These are phyloP conservation scores for Strix occidentalis DNA, from an alignment of 2,797 vertebrate genomes.

Conservation along the genomic window DNA sequence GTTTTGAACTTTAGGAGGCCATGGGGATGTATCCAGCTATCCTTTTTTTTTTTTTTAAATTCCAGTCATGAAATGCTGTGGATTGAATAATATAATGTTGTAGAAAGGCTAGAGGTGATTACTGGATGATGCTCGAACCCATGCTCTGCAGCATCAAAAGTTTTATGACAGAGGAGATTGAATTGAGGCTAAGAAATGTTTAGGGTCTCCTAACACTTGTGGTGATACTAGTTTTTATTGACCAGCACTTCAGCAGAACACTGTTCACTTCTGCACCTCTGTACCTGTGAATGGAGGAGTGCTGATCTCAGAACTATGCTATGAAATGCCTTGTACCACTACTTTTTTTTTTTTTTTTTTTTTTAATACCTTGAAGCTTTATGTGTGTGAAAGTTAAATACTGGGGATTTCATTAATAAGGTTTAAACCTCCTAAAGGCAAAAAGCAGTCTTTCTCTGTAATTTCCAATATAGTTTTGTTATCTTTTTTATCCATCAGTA, in stretches of 20 bases:
- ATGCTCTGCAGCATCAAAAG: not conserved
- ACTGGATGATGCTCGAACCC: not conserved
- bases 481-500: not conserved
- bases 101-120: not conserved
- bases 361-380: not conserved
- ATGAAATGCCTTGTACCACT: not conserved
- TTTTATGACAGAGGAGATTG: not conserved
- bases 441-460: not conserved
- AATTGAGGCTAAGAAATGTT: not conserved
- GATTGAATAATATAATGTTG: not conserved
- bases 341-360: too few relatives aligned
- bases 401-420: not conserved
- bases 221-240: not conserved
- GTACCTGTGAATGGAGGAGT: not conserved
- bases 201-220: rapidly evolving
- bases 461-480: not conserved
- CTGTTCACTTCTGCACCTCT: not conserved
- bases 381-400: not conserved
- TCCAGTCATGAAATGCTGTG: not conserved
- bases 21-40: not conserved
- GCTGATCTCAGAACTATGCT: not conserved
- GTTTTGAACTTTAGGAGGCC: not conserved
- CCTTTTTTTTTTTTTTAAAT: not conserved
- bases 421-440: not conserved
- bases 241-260: not conserved